Evolutionary conservation across 2,113 vertebrate genomes (phyloP), one percentile per base, ranked within the genome.

Genomic region (Prolemur simus): DNA sequence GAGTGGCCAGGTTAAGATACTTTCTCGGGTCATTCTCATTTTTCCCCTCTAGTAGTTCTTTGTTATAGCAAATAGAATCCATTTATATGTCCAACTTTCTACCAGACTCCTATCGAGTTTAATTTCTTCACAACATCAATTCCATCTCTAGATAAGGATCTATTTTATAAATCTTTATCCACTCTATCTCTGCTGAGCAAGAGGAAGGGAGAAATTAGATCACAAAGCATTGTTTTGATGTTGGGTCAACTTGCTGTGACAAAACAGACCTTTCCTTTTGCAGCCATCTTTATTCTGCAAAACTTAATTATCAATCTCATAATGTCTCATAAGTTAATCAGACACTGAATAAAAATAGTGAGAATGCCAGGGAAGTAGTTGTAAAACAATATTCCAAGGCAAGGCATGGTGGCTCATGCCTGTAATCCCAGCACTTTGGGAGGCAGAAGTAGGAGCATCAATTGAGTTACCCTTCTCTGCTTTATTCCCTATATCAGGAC

Each of bases 1-100:
- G 39, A 84, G 4, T 34, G 27, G 60, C 52, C 69, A 91, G 2
- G 37, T 49, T 14, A 58, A 90, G 66, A 58, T 47, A 14, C 42
- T 29, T 39, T 66, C 37, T 56, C 63, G 52, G 83, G 71, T 56
- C 80, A 58, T 39, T 77, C 37, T 94, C 66, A 73, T 87, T 76
- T 76, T 42, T 23, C 15, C 42, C 83, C 7, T 60, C 54, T 52
- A 25, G 34, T 89, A 95, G 90, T 66, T 93, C 37, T 95, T 82
- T 78, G 54, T 82, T 80, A 68, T 6, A 95, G 23, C 37, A 96
- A 94, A 95, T 15, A 92, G 52, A 14, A 90, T 73, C 66, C 69
- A 64, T 39, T 63, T 76, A 69, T 23, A 27, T 4, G 23, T 89
- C 60, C n/a, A 29, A 49, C 47, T 80, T 76, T 78, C 49, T 32